Percentiles rank a stretch among this genome's conserved stretches.
Evolutionary conservation across 2,797 vertebrate species (phyloP).

Genomic region (Lithobates sylvaticus): DNA sequence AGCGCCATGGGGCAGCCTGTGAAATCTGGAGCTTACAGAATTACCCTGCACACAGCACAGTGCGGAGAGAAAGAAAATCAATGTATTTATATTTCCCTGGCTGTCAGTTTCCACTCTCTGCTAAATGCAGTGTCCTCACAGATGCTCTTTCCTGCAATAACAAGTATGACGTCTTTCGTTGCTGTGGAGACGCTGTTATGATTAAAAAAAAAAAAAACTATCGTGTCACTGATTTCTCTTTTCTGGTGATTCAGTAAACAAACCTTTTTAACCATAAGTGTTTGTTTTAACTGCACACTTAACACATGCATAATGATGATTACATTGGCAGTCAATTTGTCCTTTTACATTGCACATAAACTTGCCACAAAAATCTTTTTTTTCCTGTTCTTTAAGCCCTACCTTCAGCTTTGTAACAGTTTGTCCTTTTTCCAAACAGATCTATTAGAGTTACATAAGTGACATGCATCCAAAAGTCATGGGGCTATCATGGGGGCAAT

Average conservation of each 20-base stretch:
- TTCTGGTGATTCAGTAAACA: constrained; percentile 65
- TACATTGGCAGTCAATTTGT: neutral
- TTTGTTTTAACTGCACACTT: constrained; percentile 13
- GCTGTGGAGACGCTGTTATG: constrained; percentile 78
- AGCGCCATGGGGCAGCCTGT: neutral
- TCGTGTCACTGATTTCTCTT: constrained; percentile 67
- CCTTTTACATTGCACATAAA: neutral
- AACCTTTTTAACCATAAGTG: constrained; percentile 60
- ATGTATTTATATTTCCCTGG: constrained; percentile 24
- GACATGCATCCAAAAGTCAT: neutral
- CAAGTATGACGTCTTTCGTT: constrained; percentile 84
- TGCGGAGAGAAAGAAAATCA: constrained; percentile 22
- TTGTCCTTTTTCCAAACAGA: neutral
- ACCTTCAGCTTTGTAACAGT: neutral
- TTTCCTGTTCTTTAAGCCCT: neutral
- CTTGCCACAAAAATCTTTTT: neutral
- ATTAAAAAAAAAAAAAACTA: constrained; percentile 62
- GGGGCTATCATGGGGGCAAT: too few species aligned
- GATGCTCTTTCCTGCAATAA: constrained; percentile 73
- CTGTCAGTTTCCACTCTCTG: constrained; percentile 53
- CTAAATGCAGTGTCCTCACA: constrained; percentile 65
- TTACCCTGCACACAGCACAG: constrained; percentile 23
- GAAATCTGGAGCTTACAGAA: constrained; percentile 18
- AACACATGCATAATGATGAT: neutral
- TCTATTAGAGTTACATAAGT: neutral